phyloP scores from a whole-genome alignment of 2,113 vertebrate genomes.

The Ceyx cyanopectus region DNA sequence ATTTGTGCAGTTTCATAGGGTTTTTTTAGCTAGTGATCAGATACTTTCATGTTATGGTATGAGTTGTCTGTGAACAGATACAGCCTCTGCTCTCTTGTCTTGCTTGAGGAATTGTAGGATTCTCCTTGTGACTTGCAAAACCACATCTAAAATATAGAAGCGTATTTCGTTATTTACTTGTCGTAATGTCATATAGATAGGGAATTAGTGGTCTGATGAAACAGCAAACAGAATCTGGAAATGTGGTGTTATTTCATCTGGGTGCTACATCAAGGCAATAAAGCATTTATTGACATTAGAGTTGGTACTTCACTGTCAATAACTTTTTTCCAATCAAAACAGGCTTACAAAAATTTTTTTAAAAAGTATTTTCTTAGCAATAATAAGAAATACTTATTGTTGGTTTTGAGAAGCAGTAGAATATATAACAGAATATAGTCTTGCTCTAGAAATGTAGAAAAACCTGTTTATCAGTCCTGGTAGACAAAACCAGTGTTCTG shows the following conservation, averaged over 20 bases:
- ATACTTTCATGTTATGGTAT: not conserved
- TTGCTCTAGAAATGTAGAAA: not conserved
- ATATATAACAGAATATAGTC: not conserved
- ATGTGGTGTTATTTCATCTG: not conserved
- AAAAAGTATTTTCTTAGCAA: not conserved
- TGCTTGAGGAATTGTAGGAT: not conserved
- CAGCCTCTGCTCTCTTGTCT: not conserved
- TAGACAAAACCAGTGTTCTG: not conserved
- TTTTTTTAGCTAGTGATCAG: not conserved
- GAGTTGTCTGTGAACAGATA: not conserved
- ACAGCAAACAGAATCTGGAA: not conserved
- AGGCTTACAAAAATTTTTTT: not conserved
- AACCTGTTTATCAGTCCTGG: not conserved
- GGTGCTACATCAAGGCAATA: not conserved
- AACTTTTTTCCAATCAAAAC: not conserved
- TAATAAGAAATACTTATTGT: not conserved
- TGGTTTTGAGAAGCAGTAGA: slow-evolving; percentile 4
- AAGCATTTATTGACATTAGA: not conserved
- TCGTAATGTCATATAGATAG: not conserved
- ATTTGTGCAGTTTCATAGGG: not conserved
- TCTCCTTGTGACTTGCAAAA: not conserved
- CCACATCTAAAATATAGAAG: not conserved
- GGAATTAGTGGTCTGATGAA: not conserved
- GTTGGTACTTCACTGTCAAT: not conserved
- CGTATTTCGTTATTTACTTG: not conserved